A percentile compares a stretch with the other conserved stretches of the same genome.
Evolutionary conservation across 1,140 invertebrate species (phyloP).

Genomic region (Harpegnathos saltator): DNA sequence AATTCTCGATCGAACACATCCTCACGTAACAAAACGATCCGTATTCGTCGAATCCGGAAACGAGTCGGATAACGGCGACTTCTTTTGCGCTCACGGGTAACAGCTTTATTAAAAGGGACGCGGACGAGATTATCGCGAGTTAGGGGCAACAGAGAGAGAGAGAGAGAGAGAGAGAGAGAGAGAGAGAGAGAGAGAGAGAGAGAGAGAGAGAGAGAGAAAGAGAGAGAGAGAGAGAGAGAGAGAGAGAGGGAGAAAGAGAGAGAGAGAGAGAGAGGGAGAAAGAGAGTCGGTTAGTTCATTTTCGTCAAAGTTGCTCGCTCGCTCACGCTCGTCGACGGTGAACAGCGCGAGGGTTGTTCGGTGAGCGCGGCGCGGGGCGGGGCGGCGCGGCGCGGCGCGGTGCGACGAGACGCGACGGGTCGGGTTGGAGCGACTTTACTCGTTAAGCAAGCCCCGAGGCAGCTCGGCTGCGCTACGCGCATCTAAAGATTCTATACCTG

Average conservation of each 20-base stretch:
- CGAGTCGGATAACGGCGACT: constrained; percentile 24
- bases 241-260: too few relatives aligned
- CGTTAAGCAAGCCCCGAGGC: constrained; percentile 78
- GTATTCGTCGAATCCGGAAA: constrained; percentile 18
- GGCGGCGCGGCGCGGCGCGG: too few relatives aligned
- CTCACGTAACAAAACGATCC: neutral
- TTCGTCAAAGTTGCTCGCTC: constrained; percentile 73
- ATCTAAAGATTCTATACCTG: constrained; percentile 63
- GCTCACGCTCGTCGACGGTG: constrained; percentile 49
- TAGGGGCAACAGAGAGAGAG: constrained; percentile 38
- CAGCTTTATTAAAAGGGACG: constrained; percentile 67
- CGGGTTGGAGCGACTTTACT: constrained; percentile 72
- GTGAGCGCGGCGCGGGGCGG: neutral
- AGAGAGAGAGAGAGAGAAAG: too few relatives aligned
- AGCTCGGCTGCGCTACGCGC: constrained; percentile 56
- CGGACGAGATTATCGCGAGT: constrained; percentile 75
- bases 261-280: too few relatives aligned
- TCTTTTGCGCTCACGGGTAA: constrained; percentile 19
- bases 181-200: too few relatives aligned
- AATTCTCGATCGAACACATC: constrained; percentile 18
- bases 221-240: neutral
- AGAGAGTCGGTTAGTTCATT: constrained; percentile 73
- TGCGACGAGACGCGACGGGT: constrained; percentile 13
- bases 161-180: neutral
- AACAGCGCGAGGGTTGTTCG: constrained; percentile 63